Evolutionary conservation across 2,113 vertebrate species (phyloP).

Genomic region (Halichoerus grypus): DNA sequence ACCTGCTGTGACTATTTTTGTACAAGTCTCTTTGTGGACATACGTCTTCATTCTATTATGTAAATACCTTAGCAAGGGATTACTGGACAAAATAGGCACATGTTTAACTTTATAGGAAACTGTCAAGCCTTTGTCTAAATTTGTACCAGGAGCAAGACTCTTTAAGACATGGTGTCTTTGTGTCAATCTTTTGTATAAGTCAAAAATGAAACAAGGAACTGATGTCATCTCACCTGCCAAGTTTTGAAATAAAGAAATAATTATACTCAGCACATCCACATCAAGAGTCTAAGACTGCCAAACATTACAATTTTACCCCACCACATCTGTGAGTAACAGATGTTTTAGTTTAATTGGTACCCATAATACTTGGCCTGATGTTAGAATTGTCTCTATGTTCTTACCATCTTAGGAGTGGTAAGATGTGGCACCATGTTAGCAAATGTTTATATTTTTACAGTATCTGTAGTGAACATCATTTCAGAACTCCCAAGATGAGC

Average conservation of each 20-base stretch:
- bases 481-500: not conserved
- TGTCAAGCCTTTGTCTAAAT: not conserved
- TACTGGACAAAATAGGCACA: not conserved
- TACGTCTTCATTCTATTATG: not conserved
- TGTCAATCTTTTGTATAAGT: not conserved
- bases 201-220: not conserved
- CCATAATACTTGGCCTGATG: not conserved
- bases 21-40: not conserved
- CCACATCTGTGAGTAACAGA: not conserved
- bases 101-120: not conserved
- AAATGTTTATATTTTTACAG: not conserved
- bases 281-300: not conserved
- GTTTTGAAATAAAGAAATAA: not conserved
- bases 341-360: not conserved
- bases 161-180: not conserved
- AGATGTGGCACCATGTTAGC: not conserved
- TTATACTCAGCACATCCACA: not conserved
- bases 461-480: conserved; percentile 5
- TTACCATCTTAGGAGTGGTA: not conserved
- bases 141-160: not conserved
- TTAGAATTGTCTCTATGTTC: not conserved
- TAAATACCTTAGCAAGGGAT: not conserved
- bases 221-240: not conserved
- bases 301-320: not conserved
- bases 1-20: not conserved